A percentile compares a stretch with the other conserved stretches of the same genome.
Conservation (phyloP, 2,888 invertebrate genomes). For the Ichneumon xanthorius region DNA sequence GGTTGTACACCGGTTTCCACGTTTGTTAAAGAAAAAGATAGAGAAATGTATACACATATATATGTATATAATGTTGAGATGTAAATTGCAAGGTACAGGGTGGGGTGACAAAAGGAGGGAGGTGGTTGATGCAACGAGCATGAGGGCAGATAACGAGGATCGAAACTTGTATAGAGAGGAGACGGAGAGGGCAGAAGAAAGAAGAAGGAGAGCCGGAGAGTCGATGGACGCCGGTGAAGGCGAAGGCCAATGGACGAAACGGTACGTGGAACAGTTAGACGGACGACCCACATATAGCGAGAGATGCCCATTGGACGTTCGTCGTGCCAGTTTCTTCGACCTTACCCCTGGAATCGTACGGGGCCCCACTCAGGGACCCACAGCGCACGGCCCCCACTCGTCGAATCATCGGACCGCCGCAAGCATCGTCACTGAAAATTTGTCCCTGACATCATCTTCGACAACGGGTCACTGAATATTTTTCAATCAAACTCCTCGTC, state of each 20-base stretch:
- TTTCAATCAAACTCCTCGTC: slow-evolving; percentile 20
- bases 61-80: background rate
- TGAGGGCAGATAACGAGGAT: slow-evolving; percentile 27
- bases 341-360: slow-evolving; percentile 49
- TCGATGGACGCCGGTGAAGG: slow-evolving; percentile 70
- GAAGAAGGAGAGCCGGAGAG: slow-evolving; percentile 56
- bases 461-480: background rate
- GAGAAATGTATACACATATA: slow-evolving; percentile 11
- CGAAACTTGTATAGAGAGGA: slow-evolving; percentile 29
- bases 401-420: slow-evolving; percentile 35
- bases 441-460: slow-evolving; percentile 20
- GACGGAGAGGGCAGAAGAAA: slow-evolving; percentile 29
- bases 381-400: slow-evolving; percentile 25
- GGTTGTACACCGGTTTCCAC: slow-evolving; percentile 22
- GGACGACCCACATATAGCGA: slow-evolving; percentile 82
- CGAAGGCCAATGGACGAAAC: slow-evolving; percentile 78
- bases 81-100: background rate
- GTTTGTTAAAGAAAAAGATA: slow-evolving; percentile 13
- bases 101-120: slow-evolving; percentile 4
- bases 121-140: slow-evolving; percentile 2
- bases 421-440: slow-evolving; percentile 4
- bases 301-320: slow-evolving; percentile 79
- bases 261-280: slow-evolving; percentile 85
- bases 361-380: slow-evolving; percentile 22
- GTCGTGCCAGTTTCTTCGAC: slow-evolving; percentile 83